Conservation (phyloP, 2,888 invertebrate species). For the Platerodrilus igneus region DNA sequence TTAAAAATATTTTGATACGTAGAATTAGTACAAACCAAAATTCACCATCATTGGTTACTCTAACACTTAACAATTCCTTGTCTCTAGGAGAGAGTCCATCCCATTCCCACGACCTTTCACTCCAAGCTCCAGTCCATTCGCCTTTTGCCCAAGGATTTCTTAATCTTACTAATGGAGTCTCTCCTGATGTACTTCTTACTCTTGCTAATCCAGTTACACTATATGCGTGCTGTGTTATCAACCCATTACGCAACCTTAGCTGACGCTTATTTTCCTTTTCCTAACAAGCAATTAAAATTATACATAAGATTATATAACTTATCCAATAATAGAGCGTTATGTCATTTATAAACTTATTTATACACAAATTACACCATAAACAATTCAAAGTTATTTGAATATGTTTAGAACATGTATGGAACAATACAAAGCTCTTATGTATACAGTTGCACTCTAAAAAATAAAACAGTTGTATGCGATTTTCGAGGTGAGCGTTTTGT, state of each 20-base stretch:
- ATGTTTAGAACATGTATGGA: no score
- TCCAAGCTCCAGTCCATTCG: constrained; percentile 70
- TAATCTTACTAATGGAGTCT: constrained; percentile 58
- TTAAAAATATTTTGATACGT: not conserved
- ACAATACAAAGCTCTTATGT: no score
- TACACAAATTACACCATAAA: no score
- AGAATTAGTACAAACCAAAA: constrained; percentile 53
- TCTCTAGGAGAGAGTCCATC: constrained; percentile 59
- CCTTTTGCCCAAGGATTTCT: constrained; percentile 64
- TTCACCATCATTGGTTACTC: constrained; percentile 63
- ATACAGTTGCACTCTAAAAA: no score
- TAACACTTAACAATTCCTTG: constrained; percentile 58
- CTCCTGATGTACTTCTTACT: constrained; percentile 57
- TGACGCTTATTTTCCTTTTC: constrained; percentile 55
- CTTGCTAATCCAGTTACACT: constrained; percentile 67
- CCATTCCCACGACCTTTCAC: constrained; percentile 66
- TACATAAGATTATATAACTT: not conserved
- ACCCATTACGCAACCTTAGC: constrained; percentile 56
- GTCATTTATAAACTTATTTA: no score
- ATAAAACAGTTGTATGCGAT: no score
- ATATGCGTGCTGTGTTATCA: constrained; percentile 65
- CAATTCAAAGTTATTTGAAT: no score
- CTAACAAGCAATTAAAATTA: constrained; percentile 41
- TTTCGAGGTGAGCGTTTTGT: no score
- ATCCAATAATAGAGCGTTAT: not conserved